Percentiles rank a stretch among this genome's conserved stretches.
phyloP scores from a whole-genome alignment of 2,113 vertebrate species.

The Vimba vimba region DNA sequence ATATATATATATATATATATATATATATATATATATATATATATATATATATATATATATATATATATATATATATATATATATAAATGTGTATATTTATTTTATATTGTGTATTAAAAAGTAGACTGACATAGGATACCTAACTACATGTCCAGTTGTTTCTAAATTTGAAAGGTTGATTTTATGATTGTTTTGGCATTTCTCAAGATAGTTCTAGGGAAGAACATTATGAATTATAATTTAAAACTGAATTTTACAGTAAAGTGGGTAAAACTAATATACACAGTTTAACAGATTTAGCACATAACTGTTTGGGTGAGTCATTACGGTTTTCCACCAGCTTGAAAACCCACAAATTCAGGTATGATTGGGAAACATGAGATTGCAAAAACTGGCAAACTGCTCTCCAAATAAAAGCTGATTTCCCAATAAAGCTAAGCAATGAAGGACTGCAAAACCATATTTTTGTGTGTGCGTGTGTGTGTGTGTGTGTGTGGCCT shows the following conservation, averaged over 20 bases:
- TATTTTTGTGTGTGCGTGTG: no score
- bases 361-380: constrained; percentile 57
- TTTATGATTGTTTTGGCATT: not conserved
- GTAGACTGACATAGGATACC: no score
- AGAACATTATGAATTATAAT: not conserved
- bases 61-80: no score
- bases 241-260: not conserved
- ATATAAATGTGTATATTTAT: no score
- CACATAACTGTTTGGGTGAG: not conserved
- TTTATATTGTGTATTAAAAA: no score
- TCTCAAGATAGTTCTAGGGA: not conserved
- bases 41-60: no score
- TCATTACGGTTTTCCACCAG: not conserved
- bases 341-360: not conserved
- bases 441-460: no score
- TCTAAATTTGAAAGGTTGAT: no score
- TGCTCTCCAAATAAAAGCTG: constrained; percentile 40
- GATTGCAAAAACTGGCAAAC: constrained; percentile 72
- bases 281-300: not conserved
- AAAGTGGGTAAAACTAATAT: not conserved
- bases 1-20: no score
- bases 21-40: no score
- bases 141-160: no score
- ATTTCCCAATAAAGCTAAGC: constrained; percentile 73
- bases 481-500: no score